Base-by-base conservation (phyloP, 1,140 invertebrate species). In the Lineus longissimus region DNA sequence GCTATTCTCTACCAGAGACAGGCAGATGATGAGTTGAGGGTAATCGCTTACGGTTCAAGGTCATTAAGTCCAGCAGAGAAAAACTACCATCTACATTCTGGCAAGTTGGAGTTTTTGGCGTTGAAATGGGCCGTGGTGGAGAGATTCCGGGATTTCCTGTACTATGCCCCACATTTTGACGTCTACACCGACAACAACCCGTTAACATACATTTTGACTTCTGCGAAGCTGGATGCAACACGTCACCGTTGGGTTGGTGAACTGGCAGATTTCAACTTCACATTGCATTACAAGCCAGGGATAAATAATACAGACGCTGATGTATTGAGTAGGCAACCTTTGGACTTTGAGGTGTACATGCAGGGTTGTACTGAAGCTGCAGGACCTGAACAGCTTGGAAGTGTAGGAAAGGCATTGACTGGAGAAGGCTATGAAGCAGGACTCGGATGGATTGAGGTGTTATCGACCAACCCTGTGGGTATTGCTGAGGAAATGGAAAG, bases 1-100 rank as follows among this genome's bases (percentile, higher is more conserved):
- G 82, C 78, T 15, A 73, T 82, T 1, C 41, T 85, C n/a, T 73
- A 74, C 23, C 81, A 84, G 69, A 64, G 69, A 9, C 47, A 73
- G 9, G 66, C 55, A 9, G 25, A 59, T 40, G 63, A 59, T 1
- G 55, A 60, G 22, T 22, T 47, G 23, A 17, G 36, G 7, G 66
- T 71, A 15, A 64, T 74, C 13, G 73, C 68, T 1, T 75, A 74
- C 54, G 69, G 58, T 2, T 69, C 66, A 1, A 47, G 69, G 22
- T 63, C 61, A 2, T 56, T 70, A 6, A 68, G 47, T 29, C 62
- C 59, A 17, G n/a, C 61, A 23, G 66, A 65, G 25, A 17, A 62
- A 29, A 62, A 70, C 23, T 65, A 64, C 23, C 62, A 63, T 19
- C 23, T 61, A 2, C 65, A 65, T 23, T 62, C 59, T 29, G 64